phyloP scores from a whole-genome alignment of 2,888 invertebrate species.

The Trichogramma dendrolimi region DNA sequence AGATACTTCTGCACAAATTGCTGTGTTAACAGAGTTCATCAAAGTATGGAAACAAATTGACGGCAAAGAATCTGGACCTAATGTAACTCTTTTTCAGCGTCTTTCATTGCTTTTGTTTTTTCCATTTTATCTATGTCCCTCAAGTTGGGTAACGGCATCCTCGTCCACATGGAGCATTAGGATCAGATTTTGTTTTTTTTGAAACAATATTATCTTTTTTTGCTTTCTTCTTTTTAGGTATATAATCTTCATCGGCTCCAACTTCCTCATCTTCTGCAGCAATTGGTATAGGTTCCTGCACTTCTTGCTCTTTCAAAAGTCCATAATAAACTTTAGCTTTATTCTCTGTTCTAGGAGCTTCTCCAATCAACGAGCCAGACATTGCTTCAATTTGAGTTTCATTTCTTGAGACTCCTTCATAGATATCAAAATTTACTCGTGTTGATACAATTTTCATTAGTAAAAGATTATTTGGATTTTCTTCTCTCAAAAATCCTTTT shows the following conservation, averaged over 20 bases:
- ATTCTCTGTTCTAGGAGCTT: conserved; percentile 82
- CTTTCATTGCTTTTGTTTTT: conserved; percentile 81
- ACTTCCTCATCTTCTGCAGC: conserved; percentile 69
- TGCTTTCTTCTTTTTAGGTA: conserved; percentile 92
- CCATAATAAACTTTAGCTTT: conserved; percentile 93
- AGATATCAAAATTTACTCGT: conserved; percentile 90
- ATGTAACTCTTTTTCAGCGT: conserved; percentile 80
- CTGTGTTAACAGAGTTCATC: conserved; percentile 77
- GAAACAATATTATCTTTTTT: conserved; percentile 89
- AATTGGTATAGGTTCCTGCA: conserved; percentile 63
- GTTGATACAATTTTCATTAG: conserved; percentile 80
- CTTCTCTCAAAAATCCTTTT: conserved; percentile 88
- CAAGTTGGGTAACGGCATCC: conserved; percentile 92
- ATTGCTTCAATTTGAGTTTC: conserved; percentile 86
- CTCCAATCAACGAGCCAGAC: conserved; percentile 83
- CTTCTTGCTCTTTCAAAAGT: conserved; percentile 85
- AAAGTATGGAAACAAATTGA: conserved; percentile 97
- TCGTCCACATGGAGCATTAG: conserved; percentile 88
- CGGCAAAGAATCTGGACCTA: conserved; percentile 82
- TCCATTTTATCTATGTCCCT: conserved; percentile 90
- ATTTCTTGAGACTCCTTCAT: conserved; percentile 90
- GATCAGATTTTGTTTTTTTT: conserved; percentile 94
- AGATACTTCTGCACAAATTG: conserved; percentile 67
- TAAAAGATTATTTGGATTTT: conserved; percentile 77
- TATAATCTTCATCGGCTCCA: conserved; percentile 66